phyloP scores from a whole-genome alignment of 2,113 vertebrate genomes.

The Tympanuchus pallidicinctus region DNA sequence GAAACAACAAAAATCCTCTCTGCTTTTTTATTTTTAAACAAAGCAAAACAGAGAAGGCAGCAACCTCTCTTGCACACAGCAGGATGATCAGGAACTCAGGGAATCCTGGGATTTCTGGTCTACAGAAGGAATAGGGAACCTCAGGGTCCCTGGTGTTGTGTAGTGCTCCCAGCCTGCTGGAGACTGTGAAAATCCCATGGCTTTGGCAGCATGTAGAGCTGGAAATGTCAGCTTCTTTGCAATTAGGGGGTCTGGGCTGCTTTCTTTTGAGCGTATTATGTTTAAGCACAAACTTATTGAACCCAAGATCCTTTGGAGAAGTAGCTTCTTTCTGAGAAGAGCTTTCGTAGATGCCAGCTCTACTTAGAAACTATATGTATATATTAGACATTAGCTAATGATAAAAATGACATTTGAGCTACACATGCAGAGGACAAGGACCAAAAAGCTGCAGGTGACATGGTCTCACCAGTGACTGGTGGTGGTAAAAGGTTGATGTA shows the following conservation, averaged over 20 bases:
- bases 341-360: neutral
- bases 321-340: neutral
- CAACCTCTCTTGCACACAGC: neutral
- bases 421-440: neutral
- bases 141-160: neutral
- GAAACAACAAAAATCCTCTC: neutral
- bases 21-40: neutral
- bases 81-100: neutral
- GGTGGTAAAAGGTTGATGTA: neutral
- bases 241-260: neutral
- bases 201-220: neutral
- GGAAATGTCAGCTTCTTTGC: neutral
- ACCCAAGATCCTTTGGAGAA: neutral
- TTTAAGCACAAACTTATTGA: slow-evolving; percentile 18
- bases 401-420: neutral
- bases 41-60: neutral
- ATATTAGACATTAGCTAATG: neutral
- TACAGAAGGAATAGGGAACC: neutral
- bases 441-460: neutral
- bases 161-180: neutral
- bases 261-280: neutral
- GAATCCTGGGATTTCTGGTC: neutral
- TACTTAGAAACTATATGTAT: neutral
- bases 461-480: neutral
- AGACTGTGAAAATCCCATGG: neutral